These are phyloP conservation scores for Leucophenga maculata DNA, from an alignment of 2,888 invertebrate species.

Conservation along the genomic window DNA sequence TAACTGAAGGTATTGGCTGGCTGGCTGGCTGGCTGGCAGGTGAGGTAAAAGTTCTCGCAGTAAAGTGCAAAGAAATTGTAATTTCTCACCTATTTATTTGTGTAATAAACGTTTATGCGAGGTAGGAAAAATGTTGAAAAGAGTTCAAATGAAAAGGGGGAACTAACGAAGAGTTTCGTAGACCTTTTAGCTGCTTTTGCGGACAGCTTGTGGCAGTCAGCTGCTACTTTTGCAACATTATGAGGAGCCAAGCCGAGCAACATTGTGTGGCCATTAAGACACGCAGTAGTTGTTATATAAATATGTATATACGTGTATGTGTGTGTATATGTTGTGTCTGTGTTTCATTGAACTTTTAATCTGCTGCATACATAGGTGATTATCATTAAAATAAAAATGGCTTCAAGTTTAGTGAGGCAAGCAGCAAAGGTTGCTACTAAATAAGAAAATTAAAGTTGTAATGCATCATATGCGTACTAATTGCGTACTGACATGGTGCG, in stretches of 20 bases:
- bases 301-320: too few species aligned
- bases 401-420: not conserved
- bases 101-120: conserved; percentile 63
- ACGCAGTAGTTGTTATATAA: not conserved
- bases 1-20: too few species aligned
- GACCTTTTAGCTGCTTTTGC: not conserved
- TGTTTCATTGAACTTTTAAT: conserved; percentile 24
- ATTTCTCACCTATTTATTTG: conserved; percentile 64
- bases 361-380: conserved; percentile 20
- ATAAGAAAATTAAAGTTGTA: too few species aligned
- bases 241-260: conserved; percentile 11
- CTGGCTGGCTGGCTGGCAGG: not conserved
- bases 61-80: conserved; percentile 56
- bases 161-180: not conserved
- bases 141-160: not conserved
- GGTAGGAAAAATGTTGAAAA: too few species aligned
- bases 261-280: conserved; percentile 22
- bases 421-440: too few species aligned
- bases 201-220: not conserved
- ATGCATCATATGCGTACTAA: too few species aligned
- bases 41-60: too few species aligned
- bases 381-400: conserved; percentile 28
- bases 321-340: too few species aligned
- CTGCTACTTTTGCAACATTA: not conserved
- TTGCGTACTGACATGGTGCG: too few species aligned